These are phyloP conservation scores for Diplogasteroides magnus DNA, from an alignment of 1,140 invertebrate genomes.

Conservation along the genomic window DNA sequence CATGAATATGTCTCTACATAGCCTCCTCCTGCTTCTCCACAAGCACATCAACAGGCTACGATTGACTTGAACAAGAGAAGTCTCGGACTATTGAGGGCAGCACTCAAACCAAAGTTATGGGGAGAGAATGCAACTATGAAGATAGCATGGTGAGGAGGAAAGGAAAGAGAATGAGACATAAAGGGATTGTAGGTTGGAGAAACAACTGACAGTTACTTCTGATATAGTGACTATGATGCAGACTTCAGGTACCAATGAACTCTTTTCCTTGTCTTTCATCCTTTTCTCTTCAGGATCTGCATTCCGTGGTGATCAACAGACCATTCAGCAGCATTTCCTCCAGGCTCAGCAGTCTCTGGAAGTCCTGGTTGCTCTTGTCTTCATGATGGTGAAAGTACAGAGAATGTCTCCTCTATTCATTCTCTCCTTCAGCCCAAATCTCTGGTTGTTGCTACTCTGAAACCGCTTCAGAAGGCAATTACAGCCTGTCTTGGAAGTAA, in stretches of 20 bases:
- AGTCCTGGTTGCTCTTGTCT: conserved; percentile 4
- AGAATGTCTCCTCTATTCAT: too few species aligned
- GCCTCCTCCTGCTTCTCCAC: not conserved
- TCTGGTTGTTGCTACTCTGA: too few species aligned
- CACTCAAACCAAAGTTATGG: conserved; percentile 44
- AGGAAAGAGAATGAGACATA: not conserved
- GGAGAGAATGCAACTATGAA: conserved; percentile 36
- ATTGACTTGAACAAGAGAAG: not conserved
- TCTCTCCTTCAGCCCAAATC: too few species aligned
- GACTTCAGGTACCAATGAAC: conserved; percentile 12
- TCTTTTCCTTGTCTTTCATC: too few species aligned
- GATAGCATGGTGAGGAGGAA: conserved; percentile 13
- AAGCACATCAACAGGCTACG: not conserved
- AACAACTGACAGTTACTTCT: conserved; percentile 30
- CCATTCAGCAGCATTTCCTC: conserved; percentile 2
- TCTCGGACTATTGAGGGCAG: conserved; percentile 25
- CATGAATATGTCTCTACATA: not conserved
- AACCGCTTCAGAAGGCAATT: too few species aligned
- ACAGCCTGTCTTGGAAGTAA: too few species aligned
- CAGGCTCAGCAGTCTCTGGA: conserved; percentile 18
- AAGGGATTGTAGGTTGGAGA: conserved; percentile 28
- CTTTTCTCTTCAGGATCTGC: too few species aligned
- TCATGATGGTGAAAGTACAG: conserved; percentile 8
- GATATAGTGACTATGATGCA: conserved; percentile 10
- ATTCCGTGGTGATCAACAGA: too few species aligned